Evolutionary conservation across 1,140 invertebrate species (phyloP).

Genomic region (Orchesella cincta): DNA sequence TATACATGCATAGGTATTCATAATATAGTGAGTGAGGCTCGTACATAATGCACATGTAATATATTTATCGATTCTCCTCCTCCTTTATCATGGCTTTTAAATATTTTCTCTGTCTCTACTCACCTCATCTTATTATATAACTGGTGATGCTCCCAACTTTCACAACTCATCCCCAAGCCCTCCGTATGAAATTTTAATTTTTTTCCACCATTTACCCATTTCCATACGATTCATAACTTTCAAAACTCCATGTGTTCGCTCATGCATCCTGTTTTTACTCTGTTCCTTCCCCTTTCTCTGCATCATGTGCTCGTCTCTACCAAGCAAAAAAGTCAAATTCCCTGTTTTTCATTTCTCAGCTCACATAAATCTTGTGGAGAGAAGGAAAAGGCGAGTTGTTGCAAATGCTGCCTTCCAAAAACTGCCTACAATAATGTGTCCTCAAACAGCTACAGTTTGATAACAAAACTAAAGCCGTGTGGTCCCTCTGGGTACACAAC

Average conservation of each 20-base stretch:
- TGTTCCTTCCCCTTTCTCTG: not conserved
- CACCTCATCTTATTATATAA: not conserved
- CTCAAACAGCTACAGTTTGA: too few species aligned
- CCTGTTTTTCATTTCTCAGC: too few species aligned
- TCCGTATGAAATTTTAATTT: conserved; percentile 24
- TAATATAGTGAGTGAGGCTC: not conserved
- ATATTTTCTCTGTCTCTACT: not conserved
- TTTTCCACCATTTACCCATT: conserved; percentile 2
- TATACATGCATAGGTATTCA: conserved; percentile 2
- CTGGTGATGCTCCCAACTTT: not conserved
- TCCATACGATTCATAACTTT: conserved; percentile 8
- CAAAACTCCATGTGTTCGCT: not conserved
- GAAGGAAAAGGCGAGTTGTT: too few species aligned
- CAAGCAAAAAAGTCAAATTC: too few species aligned
- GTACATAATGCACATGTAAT: conserved; percentile 18
- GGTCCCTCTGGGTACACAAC: too few species aligned
- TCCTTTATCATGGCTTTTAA: conserved; percentile 3
- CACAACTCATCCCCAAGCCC: not conserved
- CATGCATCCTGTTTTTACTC: too few species aligned
- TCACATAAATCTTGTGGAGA: too few species aligned
- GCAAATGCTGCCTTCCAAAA: too few species aligned
- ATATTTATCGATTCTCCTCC: conserved; percentile 14
- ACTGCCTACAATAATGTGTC: too few species aligned
- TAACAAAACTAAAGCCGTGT: too few species aligned
- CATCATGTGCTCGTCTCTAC: too few species aligned